Evolutionary conservation across 2,113 vertebrate species (phyloP).

Genomic region (Sinocyclocheilus rhinocerous): DNA sequence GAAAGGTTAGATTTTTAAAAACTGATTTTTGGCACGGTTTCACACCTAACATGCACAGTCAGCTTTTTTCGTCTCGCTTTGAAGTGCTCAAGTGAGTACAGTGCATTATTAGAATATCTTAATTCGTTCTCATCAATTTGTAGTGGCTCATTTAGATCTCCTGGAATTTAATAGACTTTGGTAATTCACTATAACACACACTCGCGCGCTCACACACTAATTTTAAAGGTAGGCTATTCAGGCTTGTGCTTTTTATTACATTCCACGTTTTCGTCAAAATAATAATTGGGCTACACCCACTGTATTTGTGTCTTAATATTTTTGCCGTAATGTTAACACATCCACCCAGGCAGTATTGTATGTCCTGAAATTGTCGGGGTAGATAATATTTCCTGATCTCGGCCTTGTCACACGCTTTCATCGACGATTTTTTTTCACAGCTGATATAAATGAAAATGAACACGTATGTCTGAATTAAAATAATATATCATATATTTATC

Average conservation of each 20-base stretch:
- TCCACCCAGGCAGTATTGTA: not conserved
- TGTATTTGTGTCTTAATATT: not conserved
- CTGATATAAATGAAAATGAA: not conserved
- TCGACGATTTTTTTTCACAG: not conserved
- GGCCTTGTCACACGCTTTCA: not conserved
- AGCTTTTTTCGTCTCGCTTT: not conserved
- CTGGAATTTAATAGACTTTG: conserved; percentile 19
- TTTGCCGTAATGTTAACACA: not conserved
- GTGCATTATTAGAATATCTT: conserved; percentile 16
- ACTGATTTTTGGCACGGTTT: not conserved
- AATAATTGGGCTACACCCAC: not conserved
- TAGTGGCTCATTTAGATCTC: conserved; percentile 26
- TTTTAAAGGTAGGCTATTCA: not conserved
- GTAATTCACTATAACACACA: conserved; percentile 2
- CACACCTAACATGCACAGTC: not conserved
- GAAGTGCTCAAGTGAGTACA: conserved; percentile 10
- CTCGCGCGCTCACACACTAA: not conserved
- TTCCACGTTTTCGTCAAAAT: not conserved
- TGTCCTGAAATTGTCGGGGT: not conserved
- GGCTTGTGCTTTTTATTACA: not conserved
- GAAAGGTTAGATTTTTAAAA: not conserved
- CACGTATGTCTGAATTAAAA: not conserved
- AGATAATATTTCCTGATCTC: not conserved
- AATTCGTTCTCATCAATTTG: conserved; percentile 22
- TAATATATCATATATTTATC: not conserved